Evolutionary conservation across 2,797 vertebrate genomes (phyloP).

Genomic region (Acipenser transmontanus): DNA sequence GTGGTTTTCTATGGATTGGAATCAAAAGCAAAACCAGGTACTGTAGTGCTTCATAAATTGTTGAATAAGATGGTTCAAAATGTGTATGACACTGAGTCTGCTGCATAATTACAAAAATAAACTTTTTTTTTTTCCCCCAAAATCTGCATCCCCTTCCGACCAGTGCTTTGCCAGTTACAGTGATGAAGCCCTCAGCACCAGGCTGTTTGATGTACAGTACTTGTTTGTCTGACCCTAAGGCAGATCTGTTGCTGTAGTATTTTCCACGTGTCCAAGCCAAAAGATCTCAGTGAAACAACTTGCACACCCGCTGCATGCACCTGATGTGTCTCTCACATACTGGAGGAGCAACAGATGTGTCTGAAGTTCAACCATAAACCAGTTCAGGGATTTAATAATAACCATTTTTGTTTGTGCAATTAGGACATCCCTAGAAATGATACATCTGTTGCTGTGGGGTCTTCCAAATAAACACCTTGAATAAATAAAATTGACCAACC

Average conservation of each 20-base stretch:
- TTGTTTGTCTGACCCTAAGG: not conserved
- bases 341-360: too few relatives aligned
- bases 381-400: too few relatives aligned
- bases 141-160: too few relatives aligned
- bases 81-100: not conserved
- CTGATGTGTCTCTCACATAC: too few relatives aligned
- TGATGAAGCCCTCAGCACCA: not conserved
- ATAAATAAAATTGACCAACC: not conserved
- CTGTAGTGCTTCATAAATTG: not conserved
- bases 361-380: too few relatives aligned
- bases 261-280: not conserved
- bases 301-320: too few relatives aligned
- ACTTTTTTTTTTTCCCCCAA: too few relatives aligned
- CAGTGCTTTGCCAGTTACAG: not conserved
- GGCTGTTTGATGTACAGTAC: not conserved
- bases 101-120: too few relatives aligned
- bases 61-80: not conserved
- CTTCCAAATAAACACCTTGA: not conserved
- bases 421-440: not conserved
- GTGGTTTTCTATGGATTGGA: slow-evolving; percentile 16
- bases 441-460: not conserved
- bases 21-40: slow-evolving; percentile 16
- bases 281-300: too few relatives aligned
- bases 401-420: not conserved
- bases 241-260: not conserved